Percentiles rank a stretch among this genome's conserved stretches.
Evolutionary conservation across 2,113 vertebrate species (phyloP).

Genomic region (Polypterus bichir): DNA sequence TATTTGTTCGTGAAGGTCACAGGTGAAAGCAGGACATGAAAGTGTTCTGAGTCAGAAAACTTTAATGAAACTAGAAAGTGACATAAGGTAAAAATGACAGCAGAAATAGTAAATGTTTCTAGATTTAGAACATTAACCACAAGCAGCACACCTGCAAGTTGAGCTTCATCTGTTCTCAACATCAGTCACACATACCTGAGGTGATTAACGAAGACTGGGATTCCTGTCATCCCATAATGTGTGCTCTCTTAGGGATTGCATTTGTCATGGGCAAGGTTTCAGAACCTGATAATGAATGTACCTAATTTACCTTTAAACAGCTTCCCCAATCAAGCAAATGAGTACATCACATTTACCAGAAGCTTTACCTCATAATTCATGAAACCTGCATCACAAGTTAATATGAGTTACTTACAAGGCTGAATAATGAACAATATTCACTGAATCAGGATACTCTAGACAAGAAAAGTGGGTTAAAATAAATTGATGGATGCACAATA

Average conservation of each 20-base stretch:
- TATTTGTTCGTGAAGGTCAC: background rate
- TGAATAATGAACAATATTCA: too few species aligned
- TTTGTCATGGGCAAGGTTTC: slow-evolving; percentile 9
- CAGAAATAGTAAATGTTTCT: slow-evolving; percentile 2
- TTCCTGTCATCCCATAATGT: slow-evolving; percentile 11
- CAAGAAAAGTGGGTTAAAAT: too few species aligned
- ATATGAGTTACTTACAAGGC: background rate
- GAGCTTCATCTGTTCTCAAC: background rate
- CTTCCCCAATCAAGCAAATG: slow-evolving; percentile 12
- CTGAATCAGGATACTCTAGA: too few species aligned
- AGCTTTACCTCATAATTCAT: slow-evolving; percentile 2
- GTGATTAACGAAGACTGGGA: slow-evolving; percentile 10
- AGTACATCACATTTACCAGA: slow-evolving; percentile 12
- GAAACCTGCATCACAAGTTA: slow-evolving; percentile 7
- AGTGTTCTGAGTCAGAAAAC: too few species aligned
- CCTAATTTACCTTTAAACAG: slow-evolving; percentile 21
- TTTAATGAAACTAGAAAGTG: background rate
- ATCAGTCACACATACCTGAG: background rate
- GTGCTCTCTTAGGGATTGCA: background rate
- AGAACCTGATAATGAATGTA: slow-evolving; percentile 17
- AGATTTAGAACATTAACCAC: slow-evolving; percentile 5
- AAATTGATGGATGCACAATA: too few species aligned
- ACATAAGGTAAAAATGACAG: background rate
- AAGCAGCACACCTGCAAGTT: slow-evolving; percentile 4
- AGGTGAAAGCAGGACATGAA: too few species aligned